These are phyloP conservation scores for Muscicapa striata DNA, from an alignment of 2,797 vertebrate species.

Conservation along the genomic window DNA sequence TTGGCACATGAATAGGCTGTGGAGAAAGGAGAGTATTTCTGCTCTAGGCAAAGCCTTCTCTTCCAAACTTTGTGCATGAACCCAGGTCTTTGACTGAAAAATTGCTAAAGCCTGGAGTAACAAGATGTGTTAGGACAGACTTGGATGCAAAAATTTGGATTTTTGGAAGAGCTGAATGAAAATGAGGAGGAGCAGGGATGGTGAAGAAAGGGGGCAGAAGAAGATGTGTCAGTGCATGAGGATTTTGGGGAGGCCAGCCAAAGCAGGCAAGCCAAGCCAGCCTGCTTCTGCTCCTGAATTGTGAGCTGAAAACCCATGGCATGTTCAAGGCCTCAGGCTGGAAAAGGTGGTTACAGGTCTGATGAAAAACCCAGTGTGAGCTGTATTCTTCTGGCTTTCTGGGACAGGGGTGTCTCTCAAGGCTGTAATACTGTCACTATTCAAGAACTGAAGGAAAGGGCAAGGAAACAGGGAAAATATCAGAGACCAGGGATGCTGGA, in stretches of 20 bases:
- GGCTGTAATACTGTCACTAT: accelerated
- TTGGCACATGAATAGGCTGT: neutral
- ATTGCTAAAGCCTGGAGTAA: neutral
- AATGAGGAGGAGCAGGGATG: neutral
- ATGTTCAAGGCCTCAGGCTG: neutral
- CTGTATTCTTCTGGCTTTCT: neutral
- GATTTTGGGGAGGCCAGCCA: neutral
- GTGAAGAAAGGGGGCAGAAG: neutral
- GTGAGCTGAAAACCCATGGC: neutral
- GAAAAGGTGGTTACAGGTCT: neutral
- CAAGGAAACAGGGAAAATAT: neutral
- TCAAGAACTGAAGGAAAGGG: neutral
- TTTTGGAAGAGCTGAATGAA: neutral
- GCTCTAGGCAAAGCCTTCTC: neutral
- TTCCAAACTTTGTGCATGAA: neutral
- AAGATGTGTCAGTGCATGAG: accelerated
- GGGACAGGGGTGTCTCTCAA: neutral
- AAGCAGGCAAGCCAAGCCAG: neutral
- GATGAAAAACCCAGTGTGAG: neutral
- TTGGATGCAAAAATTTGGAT: neutral
- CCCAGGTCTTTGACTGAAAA: neutral
- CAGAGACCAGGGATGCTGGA: neutral
- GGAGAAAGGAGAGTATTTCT: neutral
- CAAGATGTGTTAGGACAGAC: neutral
- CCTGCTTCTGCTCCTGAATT: neutral